Evolutionary conservation across 2,797 vertebrate species (phyloP).

Genomic region (Callimico goeldii): DNA sequence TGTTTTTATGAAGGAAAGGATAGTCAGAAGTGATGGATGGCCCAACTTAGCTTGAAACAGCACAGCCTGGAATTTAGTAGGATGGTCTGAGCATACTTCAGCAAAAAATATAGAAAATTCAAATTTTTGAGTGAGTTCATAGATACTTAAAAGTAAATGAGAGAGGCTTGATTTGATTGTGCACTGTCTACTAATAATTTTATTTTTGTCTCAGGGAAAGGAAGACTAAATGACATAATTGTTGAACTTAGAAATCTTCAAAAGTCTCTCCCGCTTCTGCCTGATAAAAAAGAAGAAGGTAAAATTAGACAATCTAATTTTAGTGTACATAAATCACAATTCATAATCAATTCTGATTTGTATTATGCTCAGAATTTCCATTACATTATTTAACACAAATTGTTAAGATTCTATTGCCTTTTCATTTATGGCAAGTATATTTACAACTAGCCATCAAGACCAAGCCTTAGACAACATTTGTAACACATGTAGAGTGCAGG

Average conservation of each 20-base stretch:
- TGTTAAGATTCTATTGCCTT: not conserved
- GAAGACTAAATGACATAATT: not conserved
- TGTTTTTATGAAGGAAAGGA: not conserved
- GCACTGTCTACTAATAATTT: not conserved
- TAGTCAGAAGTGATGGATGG: not conserved
- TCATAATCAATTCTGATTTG: not conserved
- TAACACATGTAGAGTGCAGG: not conserved
- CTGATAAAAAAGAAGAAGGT: not conserved
- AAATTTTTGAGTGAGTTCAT: not conserved
- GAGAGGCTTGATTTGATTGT: not conserved
- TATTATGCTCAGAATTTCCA: not conserved
- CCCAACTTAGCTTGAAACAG: not conserved
- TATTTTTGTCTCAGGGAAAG: slow-evolving; percentile 7
- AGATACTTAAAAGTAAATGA: slow-evolving; percentile 12
- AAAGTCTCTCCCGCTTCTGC: not conserved
- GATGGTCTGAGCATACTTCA: not conserved
- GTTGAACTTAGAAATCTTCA: not conserved
- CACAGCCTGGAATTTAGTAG: not conserved
- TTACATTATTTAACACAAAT: not conserved
- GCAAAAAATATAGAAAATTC: not conserved
- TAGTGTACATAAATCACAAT: not conserved
- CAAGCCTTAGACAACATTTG: not conserved
- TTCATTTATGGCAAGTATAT: not conserved
- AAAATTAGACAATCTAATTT: not conserved
- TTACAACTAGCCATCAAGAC: not conserved